phyloP scores from a whole-genome alignment of 2,113 vertebrate genomes.

The Antennarius striatus region DNA sequence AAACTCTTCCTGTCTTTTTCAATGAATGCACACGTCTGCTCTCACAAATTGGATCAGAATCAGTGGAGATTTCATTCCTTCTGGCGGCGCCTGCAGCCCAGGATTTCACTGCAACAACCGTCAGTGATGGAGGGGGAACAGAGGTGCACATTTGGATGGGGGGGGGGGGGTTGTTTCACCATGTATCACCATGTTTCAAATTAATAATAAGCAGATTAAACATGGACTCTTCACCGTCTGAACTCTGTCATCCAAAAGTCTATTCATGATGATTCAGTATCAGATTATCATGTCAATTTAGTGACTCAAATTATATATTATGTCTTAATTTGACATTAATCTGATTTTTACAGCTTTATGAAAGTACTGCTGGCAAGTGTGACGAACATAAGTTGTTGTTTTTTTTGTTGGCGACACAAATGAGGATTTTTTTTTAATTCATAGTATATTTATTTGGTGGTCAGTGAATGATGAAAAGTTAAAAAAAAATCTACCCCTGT shows the following conservation, averaged over 20 bases:
- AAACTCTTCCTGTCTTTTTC: constrained; percentile 65
- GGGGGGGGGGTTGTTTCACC: constrained; percentile 44
- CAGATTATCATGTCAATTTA: no score
- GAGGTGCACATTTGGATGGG: constrained; percentile 47
- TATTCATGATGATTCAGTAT: no score
- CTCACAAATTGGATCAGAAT: constrained; percentile 71
- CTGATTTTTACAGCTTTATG: no score
- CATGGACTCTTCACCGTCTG: background rate
- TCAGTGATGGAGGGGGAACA: constrained; percentile 57
- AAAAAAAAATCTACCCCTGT: no score
- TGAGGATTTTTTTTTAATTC: no score
- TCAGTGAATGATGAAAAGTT: no score
- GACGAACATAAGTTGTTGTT: no score
- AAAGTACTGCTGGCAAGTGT: no score
- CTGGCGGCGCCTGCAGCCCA: constrained; percentile 63
- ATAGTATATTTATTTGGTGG: no score
- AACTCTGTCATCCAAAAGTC: constrained; percentile 2
- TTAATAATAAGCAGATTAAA: constrained; percentile 15
- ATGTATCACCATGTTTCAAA: constrained; percentile 26
- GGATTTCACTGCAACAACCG: constrained; percentile 56
- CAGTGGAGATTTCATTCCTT: constrained; percentile 68
- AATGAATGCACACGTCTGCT: constrained; percentile 57
- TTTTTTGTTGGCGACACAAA: no score
- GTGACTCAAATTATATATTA: no score
- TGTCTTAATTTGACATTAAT: no score